These are phyloP conservation scores for Schizopygopsis malacanthus DNA, from an alignment of 2,797 vertebrate genomes.

Conservation along the genomic window DNA sequence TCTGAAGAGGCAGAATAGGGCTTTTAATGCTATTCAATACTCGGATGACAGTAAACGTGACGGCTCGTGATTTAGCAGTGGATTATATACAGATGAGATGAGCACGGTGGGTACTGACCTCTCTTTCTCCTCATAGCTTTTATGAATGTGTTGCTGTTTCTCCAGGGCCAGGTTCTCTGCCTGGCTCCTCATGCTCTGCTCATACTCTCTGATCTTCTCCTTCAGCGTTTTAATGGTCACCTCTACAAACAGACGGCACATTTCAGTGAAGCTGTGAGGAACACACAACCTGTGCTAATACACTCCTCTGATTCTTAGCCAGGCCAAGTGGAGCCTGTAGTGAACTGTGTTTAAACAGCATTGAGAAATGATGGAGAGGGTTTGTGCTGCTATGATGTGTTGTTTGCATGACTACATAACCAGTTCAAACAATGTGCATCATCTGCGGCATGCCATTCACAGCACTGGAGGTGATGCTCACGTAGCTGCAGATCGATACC, in stretches of 20 bases:
- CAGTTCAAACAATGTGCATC: neutral
- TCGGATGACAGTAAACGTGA: neutral
- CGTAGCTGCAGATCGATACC: no score
- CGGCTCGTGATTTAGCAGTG: neutral
- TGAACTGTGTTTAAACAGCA: neutral
- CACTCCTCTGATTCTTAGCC: neutral
- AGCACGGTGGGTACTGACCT: constrained; percentile 77
- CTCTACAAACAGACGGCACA: constrained; percentile 76
- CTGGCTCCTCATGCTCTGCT: constrained; percentile 96
- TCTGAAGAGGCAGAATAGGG: neutral
- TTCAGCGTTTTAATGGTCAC: constrained; percentile 99
- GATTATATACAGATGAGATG: neutral
- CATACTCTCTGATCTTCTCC: constrained; percentile 98
- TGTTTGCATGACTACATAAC: neutral
- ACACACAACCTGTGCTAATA: neutral
- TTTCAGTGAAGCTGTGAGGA: neutral
- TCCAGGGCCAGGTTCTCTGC: constrained; percentile 95
- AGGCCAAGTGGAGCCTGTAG: neutral
- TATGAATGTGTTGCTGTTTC: constrained; percentile 95
- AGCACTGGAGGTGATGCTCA: neutral
- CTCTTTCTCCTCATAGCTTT: constrained; percentile 98
- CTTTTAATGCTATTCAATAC: no score
- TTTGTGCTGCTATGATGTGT: neutral
- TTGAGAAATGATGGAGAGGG: neutral
- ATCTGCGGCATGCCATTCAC: neutral